Evolutionary conservation across 2,113 vertebrate species (phyloP).

Genomic region (Rhea pennata): DNA sequence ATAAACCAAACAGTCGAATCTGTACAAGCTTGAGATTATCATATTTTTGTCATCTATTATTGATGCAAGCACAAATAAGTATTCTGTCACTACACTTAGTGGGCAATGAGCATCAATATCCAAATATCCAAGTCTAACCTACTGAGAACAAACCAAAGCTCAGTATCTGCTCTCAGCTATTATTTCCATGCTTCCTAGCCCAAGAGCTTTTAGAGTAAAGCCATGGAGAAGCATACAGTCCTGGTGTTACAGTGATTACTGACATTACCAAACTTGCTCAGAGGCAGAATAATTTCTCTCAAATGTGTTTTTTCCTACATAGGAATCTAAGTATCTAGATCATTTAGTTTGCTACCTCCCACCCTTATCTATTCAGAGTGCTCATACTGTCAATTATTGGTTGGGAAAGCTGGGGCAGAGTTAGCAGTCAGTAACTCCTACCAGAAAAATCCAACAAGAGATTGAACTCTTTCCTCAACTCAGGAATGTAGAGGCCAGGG

Average conservation of each 20-base stretch:
- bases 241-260: background rate
- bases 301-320: background rate
- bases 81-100: background rate
- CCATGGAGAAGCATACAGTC: too few species aligned
- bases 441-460: background rate
- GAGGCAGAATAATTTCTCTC: background rate
- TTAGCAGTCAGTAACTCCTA: background rate
- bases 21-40: background rate
- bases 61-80: background rate
- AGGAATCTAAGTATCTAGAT: background rate
- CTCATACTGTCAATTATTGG: background rate
- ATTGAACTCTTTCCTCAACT: background rate
- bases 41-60: background rate
- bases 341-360: background rate
- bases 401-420: background rate
- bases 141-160: background rate
- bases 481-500: background rate
- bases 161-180: accelerated
- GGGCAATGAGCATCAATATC: background rate
- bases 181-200: background rate
- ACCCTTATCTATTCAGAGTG: too few species aligned
- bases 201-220: background rate
- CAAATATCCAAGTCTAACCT: background rate
- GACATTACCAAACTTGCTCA: background rate
- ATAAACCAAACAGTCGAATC: background rate